Evolutionary conservation across 2,888 invertebrate genomes (phyloP).

Genomic region (Beris chalybata): DNA sequence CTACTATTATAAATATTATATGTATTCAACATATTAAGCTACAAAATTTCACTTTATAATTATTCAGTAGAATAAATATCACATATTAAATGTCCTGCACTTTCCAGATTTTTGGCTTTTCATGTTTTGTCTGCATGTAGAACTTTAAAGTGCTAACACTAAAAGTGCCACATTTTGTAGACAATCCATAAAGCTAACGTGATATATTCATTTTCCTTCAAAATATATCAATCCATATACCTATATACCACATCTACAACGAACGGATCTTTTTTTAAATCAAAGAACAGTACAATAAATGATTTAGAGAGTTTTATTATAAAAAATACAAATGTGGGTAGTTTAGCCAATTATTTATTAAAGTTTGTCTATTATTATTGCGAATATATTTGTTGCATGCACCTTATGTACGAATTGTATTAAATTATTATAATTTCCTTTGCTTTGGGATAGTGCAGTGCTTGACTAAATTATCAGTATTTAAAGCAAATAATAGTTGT

Average conservation of each 20-base stretch:
- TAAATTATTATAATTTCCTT: conserved; percentile 20
- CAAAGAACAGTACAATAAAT: too few species aligned
- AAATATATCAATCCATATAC: too few species aligned
- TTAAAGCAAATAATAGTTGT: conserved; percentile 7
- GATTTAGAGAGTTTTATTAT: conserved; percentile 8
- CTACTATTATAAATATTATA: neutral
- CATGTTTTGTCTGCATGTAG: too few species aligned
- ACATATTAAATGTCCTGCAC: neutral
- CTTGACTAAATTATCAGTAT: conserved; percentile 18
- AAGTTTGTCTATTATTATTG: conserved; percentile 17
- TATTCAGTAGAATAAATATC: too few species aligned
- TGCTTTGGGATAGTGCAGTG: conserved; percentile 29
- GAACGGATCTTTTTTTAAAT: too few species aligned
- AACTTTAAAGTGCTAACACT: too few species aligned
- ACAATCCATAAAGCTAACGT: too few species aligned
- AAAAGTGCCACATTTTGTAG: too few species aligned
- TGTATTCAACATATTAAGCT: neutral
- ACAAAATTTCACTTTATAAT: neutral
- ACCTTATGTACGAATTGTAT: conserved; percentile 16
- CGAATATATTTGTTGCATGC: conserved; percentile 20
- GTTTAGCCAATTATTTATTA: neutral
- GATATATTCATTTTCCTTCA: too few species aligned
- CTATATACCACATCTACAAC: too few species aligned
- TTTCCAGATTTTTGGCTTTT: neutral
- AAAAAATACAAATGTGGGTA: neutral